Conservation (phyloP, 2,113 vertebrate genomes). For the Acanthisitta chloris region DNA sequence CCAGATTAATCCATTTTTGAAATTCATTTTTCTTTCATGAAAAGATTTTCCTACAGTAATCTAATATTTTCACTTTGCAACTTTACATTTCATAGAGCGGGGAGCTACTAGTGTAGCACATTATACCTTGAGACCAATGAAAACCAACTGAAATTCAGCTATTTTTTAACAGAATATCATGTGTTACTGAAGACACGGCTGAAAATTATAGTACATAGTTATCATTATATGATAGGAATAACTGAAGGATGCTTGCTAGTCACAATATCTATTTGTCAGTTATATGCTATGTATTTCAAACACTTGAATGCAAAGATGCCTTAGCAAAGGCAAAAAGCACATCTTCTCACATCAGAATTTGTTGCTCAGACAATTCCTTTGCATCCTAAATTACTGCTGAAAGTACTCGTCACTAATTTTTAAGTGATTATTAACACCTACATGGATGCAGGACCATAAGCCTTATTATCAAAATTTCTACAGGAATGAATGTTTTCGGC, state of each 20-base stretch:
- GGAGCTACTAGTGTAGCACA: background rate
- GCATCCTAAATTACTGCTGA: background rate
- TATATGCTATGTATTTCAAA: background rate
- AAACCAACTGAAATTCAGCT: accelerated
- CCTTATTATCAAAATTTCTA: background rate
- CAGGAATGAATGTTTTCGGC: background rate
- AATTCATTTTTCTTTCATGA: background rate
- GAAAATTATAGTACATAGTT: background rate
- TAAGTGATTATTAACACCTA: background rate
- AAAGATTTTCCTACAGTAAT: background rate
- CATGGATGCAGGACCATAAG: background rate
- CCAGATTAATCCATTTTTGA: background rate
- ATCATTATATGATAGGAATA: background rate
- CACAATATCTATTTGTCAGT: background rate
- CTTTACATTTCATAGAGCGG: background rate
- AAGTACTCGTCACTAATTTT: background rate
- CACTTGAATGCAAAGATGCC: background rate
- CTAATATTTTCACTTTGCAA: background rate
- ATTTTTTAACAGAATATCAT: background rate
- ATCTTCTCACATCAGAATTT: background rate
- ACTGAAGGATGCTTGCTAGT: background rate
- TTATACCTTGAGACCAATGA: background rate
- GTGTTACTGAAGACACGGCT: background rate
- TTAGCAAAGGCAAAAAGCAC: background rate
- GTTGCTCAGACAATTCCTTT: background rate